Evolutionary conservation across 2,797 vertebrate species (phyloP).

Genomic region (Sebastolobus alascanus): DNA sequence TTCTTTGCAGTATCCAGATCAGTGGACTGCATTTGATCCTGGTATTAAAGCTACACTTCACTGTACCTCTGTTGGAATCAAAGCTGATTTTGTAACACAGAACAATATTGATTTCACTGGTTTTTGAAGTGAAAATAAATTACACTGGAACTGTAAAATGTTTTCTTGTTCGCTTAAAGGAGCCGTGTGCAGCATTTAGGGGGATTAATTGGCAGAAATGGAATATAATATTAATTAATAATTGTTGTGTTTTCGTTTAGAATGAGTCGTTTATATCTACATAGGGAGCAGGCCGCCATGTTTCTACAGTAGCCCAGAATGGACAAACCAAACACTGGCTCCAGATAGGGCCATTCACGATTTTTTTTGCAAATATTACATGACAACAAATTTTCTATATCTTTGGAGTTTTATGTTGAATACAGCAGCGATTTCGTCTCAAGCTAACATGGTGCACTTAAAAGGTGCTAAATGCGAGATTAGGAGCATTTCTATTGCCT

Average conservation of each 20-base stretch:
- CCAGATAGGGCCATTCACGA: too few relatives aligned
- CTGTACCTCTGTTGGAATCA: neutral
- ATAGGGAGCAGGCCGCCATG: too few relatives aligned
- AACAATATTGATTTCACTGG: neutral
- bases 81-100: neutral
- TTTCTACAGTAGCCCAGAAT: too few relatives aligned
- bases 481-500: too few relatives aligned
- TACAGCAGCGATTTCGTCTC: neutral
- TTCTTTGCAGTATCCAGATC: constrained; percentile 22
- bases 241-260: too few relatives aligned
- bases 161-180: neutral
- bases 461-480: too few relatives aligned
- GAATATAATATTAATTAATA: too few relatives aligned
- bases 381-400: neutral
- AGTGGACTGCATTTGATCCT: constrained; percentile 13
- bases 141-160: neutral
- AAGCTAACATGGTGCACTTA: neutral
- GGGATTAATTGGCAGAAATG: too few relatives aligned
- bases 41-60: neutral
- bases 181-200: too few relatives aligned
- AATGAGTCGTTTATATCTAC: too few relatives aligned
- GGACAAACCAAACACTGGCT: too few relatives aligned
- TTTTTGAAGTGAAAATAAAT: neutral
- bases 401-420: neutral
- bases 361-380: neutral